These are phyloP conservation scores for Cirrhinus molitorella DNA, from an alignment of 2,797 vertebrate species.

Conservation along the genomic window DNA sequence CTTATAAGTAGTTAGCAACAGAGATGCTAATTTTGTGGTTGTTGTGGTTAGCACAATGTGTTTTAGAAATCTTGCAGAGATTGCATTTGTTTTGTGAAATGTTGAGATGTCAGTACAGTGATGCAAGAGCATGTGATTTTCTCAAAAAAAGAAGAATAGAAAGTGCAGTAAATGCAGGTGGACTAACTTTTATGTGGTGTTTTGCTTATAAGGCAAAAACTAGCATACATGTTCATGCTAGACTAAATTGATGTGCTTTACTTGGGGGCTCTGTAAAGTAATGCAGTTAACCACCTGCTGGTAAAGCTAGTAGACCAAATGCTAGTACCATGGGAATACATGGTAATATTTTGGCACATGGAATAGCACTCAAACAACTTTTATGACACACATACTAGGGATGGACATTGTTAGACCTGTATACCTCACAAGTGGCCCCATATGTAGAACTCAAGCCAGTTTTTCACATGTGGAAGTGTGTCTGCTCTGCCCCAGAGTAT, in stretches of 20 bases:
- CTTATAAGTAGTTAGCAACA: not conserved
- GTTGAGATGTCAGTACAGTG: not conserved
- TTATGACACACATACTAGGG: not conserved
- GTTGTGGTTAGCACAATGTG: not conserved
- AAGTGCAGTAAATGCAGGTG: not conserved
- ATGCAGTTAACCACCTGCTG: not conserved
- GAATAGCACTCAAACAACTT: not conserved
- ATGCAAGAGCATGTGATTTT: not conserved
- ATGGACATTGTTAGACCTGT: not conserved
- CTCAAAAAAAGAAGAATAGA: not conserved
- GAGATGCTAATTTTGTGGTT: not conserved
- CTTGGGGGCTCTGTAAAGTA: not conserved
- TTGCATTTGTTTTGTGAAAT: not conserved
- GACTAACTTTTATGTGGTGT: not conserved
- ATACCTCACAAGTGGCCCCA: not conserved
- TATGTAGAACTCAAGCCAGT: not conserved
- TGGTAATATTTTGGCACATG: not conserved
- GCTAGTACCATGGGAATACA: not conserved
- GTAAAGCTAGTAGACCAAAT: not conserved
- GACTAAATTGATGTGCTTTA: not conserved
- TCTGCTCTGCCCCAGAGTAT: conserved; percentile 4
- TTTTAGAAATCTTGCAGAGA: not conserved
- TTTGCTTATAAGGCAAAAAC: not conserved
- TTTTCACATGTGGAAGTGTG: conserved; percentile 34
- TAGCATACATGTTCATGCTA: not conserved